These are phyloP conservation scores for Sebastes wilsoni DNA, from an alignment of 2,797 vertebrate genomes.

Conservation along the genomic window DNA sequence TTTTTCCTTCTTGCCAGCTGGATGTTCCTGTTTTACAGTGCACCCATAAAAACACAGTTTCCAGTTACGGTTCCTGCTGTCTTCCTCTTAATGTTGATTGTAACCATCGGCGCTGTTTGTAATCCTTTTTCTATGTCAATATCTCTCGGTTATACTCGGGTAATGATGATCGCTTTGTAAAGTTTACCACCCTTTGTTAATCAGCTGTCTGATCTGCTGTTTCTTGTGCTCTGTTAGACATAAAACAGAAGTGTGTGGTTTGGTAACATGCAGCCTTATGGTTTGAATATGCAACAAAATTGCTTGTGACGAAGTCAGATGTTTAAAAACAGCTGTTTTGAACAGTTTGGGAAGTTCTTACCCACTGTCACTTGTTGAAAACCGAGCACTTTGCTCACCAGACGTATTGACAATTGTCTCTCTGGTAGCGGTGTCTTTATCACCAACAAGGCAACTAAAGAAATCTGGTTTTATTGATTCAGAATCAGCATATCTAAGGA, in stretches of 20 bases:
- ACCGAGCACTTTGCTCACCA: neutral
- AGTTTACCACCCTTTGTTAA: neutral
- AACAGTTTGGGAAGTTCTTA: neutral
- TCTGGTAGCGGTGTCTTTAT: neutral
- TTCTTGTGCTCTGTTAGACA: neutral
- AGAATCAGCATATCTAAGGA: too few species aligned
- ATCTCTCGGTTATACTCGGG: neutral
- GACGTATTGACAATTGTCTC: neutral
- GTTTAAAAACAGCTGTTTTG: neutral
- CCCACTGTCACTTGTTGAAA: neutral
- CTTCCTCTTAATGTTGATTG: constrained; percentile 36
- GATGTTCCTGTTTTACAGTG: constrained; percentile 48
- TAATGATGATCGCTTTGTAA: constrained; percentile 10
- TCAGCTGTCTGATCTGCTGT: neutral
- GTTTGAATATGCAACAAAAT: neutral
- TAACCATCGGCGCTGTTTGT: constrained; percentile 31
- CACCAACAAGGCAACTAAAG: neutral
- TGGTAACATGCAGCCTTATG: neutral
- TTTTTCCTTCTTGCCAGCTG: neutral
- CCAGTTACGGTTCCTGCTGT: constrained; percentile 27
- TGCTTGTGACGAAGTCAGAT: neutral
- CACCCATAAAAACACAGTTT: constrained; percentile 53
- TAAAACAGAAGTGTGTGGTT: neutral
- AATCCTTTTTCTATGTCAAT: constrained; percentile 16
- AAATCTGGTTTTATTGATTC: neutral